Evolutionary conservation across 2,113 vertebrate species (phyloP).

Genomic region (Vulpes ferrilata): DNA sequence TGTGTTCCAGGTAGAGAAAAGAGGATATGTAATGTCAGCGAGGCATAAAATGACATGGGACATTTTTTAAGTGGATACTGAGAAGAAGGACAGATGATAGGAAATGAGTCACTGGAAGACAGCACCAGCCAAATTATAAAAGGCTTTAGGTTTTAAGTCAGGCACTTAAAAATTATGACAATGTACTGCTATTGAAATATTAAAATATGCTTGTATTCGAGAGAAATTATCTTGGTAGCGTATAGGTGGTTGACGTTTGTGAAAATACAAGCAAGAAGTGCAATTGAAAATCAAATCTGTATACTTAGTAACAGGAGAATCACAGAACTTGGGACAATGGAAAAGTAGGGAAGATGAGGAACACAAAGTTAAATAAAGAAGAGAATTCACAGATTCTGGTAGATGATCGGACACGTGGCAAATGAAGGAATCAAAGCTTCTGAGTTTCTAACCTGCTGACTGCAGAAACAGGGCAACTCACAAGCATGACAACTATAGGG

Average conservation of each 20-base stretch:
- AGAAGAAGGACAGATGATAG: not conserved
- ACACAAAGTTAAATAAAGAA: not conserved
- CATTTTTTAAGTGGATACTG: not conserved
- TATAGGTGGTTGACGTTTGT: not conserved
- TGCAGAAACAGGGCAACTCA: not conserved
- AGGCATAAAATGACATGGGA: not conserved
- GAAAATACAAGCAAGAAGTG: not conserved
- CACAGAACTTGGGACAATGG: not conserved
- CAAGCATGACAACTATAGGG: not conserved
- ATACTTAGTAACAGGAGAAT: not conserved
- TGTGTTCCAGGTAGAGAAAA: not conserved
- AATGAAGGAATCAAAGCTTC: fast-evolving
- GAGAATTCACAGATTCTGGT: not conserved
- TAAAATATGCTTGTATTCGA: not conserved
- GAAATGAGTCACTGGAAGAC: not conserved
- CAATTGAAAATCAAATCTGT: not conserved
- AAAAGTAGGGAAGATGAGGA: not conserved
- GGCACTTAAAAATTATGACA: not conserved
- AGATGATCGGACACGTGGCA: fast-evolving
- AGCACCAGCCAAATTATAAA: not conserved
- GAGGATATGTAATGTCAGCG: not conserved
- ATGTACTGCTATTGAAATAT: not conserved
- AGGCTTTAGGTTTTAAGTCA: not conserved
- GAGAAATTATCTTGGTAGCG: not conserved
- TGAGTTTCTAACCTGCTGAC: not conserved